Percentiles rank a stretch among this genome's conserved stretches.
Conservation (phyloP, 2,797 vertebrate species). For the Emydoidea blandingii region DNA sequence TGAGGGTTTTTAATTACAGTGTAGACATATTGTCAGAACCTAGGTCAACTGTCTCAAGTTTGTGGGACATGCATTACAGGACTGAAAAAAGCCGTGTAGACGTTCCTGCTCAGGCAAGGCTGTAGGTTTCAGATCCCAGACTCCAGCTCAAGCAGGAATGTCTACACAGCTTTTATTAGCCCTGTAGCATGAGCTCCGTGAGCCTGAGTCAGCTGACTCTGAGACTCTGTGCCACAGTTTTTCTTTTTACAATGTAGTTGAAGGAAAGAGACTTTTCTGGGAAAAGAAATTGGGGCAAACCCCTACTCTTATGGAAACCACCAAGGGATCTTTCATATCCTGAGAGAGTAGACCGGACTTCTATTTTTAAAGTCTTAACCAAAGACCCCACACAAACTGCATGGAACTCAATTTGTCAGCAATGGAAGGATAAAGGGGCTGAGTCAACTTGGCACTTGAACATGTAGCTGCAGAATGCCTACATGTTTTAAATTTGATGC, state of each 20-base stretch:
- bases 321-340: constrained; percentile 56
- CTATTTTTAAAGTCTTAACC: constrained; percentile 62
- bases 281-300: constrained; percentile 62
- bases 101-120: too few species aligned
- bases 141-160: too few species aligned
- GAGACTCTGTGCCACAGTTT: neutral
- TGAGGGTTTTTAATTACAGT: too few species aligned
- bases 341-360: constrained; percentile 9
- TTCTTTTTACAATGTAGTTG: constrained; percentile 34
- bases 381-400: constrained; percentile 29
- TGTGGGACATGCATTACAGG: too few species aligned
- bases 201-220: neutral
- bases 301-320: constrained; percentile 52
- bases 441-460: constrained; percentile 43
- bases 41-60: too few species aligned
- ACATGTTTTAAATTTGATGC: constrained; percentile 11
- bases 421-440: neutral
- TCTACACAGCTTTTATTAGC: too few species aligned
- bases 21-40: too few species aligned
- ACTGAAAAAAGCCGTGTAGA: too few species aligned
- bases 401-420: constrained; percentile 32
- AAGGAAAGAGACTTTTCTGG: constrained; percentile 67
- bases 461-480: constrained; percentile 36
- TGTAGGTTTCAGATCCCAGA: too few species aligned
- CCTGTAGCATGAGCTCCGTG: too few species aligned